Base-by-base conservation (phyloP, 2,797 vertebrate species). In the Hippopotamyrus pictus region DNA sequence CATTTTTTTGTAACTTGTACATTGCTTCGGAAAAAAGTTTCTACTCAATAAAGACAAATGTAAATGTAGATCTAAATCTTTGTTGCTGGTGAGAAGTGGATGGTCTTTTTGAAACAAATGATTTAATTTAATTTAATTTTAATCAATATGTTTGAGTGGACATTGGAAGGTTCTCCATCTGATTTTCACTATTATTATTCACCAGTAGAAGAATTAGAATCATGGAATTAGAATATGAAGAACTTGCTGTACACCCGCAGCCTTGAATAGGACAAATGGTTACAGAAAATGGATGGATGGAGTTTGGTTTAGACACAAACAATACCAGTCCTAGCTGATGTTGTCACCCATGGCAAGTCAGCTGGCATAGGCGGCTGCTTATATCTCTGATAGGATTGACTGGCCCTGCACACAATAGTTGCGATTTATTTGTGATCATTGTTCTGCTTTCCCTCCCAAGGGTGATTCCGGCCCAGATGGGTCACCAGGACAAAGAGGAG, bases 381-480 rank as follows among this genome's bases (percentile, higher is more conserved):
- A 41, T 76, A 14, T 76, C 69, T 76, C 69, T 5, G 14, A 7
- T 41, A 19, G 9, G 5, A 41, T 17, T 19, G 29, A 76, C 69
- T 76, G 33, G 33, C 29, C 14, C 69, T 76, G 65, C 65, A 33
- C 29, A 50, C 46, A 14, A 22, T 50, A 84, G 82, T 79, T 22
- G 5, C 33, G 7, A 6, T 5, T 76, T 11, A 5, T 57, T 62
- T 59, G 41, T 65, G 5, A 41, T n/a, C 25, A 19, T 62, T 53
- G 17, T 57, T 46, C 76, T 82, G 19, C 8, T 84, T 48, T 83
- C n/a, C 22, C 82, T 14, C 50, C 87, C 5, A 62, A 90, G 90
- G 90, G 90, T 62, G 86, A 90, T 33, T 29, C 48, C 1, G 90
- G 89, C 5, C 9, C 8, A 2, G 29, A 57, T 57, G 90, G 90